Conservation (phyloP, 2,888 invertebrate genomes). For the Oegoconia quadripuncta region DNA sequence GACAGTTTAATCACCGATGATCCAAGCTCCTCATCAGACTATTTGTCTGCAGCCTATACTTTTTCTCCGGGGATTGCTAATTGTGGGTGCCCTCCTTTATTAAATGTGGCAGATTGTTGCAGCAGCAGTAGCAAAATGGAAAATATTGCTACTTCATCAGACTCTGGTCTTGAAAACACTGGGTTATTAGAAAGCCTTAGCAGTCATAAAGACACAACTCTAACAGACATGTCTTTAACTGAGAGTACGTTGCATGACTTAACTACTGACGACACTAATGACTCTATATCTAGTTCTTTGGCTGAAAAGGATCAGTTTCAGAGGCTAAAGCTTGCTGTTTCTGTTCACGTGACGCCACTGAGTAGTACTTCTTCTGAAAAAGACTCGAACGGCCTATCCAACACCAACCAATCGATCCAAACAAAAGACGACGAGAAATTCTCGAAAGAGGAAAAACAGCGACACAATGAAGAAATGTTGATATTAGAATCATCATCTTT, state of each 20-base stretch:
- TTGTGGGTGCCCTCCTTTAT: conserved; percentile 37
- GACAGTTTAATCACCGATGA: conserved; percentile 65
- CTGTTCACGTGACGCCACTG: conserved; percentile 22
- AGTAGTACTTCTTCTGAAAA: conserved; percentile 30
- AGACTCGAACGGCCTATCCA: conserved; percentile 30
- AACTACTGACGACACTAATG: conserved; percentile 46
- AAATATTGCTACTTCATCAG: conserved; percentile 58
- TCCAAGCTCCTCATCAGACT: conserved; percentile 65
- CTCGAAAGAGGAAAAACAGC: conserved; percentile 80
- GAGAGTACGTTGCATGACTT: conserved; percentile 65
- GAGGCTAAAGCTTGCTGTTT: conserved; percentile 25
- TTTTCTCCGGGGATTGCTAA: conserved; percentile 49
- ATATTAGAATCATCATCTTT: conserved; percentile 81
- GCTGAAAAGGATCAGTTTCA: conserved; percentile 32
- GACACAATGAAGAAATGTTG: conserved; percentile 81
- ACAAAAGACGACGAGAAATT: conserved; percentile 39
- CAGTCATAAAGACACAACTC: conserved; percentile 57
- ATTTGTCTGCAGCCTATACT: conserved; percentile 59
- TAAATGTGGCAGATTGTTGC: conserved; percentile 47
- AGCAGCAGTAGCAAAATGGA: conserved; percentile 56
- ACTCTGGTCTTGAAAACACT: conserved; percentile 70
- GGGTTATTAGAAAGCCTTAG: conserved; percentile 56
- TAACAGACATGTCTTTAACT: conserved; percentile 59
- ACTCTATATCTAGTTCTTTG: conserved; percentile 34
- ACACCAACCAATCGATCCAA: conserved; percentile 21